Percentiles rank a stretch among this genome's conserved stretches.
Conservation (phyloP, 2,113 vertebrate genomes). For the Corvus cornix region DNA sequence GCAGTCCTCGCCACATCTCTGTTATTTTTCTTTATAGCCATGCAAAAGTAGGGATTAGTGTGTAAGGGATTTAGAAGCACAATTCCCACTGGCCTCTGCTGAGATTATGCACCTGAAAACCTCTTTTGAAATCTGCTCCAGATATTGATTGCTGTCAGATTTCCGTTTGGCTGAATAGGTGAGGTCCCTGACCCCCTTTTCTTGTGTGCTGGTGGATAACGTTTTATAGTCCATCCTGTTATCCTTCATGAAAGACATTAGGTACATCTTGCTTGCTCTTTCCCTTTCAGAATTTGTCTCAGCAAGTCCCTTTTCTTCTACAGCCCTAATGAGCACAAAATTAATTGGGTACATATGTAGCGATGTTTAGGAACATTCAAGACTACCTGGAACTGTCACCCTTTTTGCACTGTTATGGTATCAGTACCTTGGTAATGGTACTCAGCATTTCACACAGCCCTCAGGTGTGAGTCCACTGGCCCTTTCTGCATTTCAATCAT, state of each 20-base stretch:
- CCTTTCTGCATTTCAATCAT: not conserved
- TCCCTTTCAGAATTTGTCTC: not conserved
- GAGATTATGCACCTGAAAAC: not conserved
- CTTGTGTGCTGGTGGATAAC: not conserved
- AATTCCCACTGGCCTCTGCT: not conserved
- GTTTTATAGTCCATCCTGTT: not conserved
- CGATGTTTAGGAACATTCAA: not conserved
- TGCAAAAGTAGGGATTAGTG: not conserved
- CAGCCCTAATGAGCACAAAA: not conserved
- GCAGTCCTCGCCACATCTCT: not conserved
- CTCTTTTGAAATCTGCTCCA: not conserved
- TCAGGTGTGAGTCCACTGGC: not conserved
- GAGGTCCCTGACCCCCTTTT: not conserved
- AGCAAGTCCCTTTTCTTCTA: not conserved
- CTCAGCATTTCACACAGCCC: not conserved
- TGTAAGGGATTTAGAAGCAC: not conserved
- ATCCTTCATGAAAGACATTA: not conserved
- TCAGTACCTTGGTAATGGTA: not conserved
- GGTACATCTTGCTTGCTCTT: not conserved
- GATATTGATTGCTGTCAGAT: not conserved
- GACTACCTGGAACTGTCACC: not conserved
- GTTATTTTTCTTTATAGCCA: not conserved
- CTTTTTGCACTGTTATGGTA: not conserved
- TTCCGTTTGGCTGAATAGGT: slow-evolving; percentile 22
- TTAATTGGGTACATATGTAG: not conserved